phyloP scores from a whole-genome alignment of 2,113 vertebrate species.

The Rissa tridactyla region DNA sequence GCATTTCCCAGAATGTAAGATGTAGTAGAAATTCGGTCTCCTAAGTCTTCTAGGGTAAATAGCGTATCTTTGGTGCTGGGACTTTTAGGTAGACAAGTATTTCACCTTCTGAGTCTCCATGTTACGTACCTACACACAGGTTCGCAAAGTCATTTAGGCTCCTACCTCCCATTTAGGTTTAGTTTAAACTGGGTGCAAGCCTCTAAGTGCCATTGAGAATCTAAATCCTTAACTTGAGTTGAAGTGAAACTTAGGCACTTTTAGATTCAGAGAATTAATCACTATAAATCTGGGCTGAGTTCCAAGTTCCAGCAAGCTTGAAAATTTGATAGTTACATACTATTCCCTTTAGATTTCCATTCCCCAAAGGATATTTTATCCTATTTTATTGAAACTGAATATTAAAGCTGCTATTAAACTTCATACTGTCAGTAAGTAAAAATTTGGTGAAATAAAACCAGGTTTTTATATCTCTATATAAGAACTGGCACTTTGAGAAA shows the following conservation, averaged over 20 bases:
- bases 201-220: not conserved
- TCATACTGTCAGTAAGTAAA: not conserved
- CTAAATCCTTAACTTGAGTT: not conserved
- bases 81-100: not conserved
- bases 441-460: not conserved
- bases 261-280: not conserved
- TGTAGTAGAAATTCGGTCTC: not conserved
- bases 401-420: not conserved
- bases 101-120: not conserved
- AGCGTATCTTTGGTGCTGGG: rapidly evolving
- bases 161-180: not conserved
- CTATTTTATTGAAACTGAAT: not conserved
- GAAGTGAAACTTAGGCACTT: not conserved
- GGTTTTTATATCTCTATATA: not conserved
- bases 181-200: not conserved
- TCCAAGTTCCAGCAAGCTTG: not conserved
- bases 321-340: not conserved
- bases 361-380: not conserved
- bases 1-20: not conserved
- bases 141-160: not conserved
- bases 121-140: not conserved
- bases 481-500: not conserved
- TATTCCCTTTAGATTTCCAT: not conserved
- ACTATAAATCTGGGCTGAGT: not conserved
- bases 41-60: not conserved